Base-by-base conservation (phyloP, 2,113 vertebrate species). In the Sturnira hondurensis region DNA sequence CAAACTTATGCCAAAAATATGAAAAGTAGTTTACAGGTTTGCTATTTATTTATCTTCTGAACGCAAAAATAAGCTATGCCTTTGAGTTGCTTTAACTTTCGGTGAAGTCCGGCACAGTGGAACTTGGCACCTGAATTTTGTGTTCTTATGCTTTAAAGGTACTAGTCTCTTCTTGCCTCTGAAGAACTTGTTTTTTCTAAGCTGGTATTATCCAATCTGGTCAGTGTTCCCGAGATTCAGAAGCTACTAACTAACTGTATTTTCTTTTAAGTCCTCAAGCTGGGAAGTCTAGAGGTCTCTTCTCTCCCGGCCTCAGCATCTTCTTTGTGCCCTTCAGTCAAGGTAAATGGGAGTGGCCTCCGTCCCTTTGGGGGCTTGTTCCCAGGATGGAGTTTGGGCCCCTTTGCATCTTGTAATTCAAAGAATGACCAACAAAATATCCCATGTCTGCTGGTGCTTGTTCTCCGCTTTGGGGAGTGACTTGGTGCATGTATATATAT, bases 51-150 rank as follows among this genome's bases (percentile, higher is more conserved):
- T 76, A 33, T 68, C 41, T 26, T 91, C 33, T 82, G 45, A 89
- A 76, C 80, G 33, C 87, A 52, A 87, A 89, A 91, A 68, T 68
- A 89, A 36, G 28, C 63, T 77, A 0, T 14, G 6, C 58, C 58
- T 68, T 95, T 50, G 24, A n/a, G 88, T 87, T 93, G 83, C 43
- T 31, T 80, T 68, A 81, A 82, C 71, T 38, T 19, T 58, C 7
- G 54, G 6, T 82, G 41, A 94, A 89, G 43, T 63, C 47, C 56
- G 71, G 36, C 77, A n/a, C 22, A 54, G 0, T 89, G 36, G 41
- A 95, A 67, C 56, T n/a, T 92, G 82, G 33, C 38, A 58, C 45
- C 54, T 93, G 50, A 80, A 67, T 87, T 91, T 94, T 84, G 43
- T 81, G 70, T 90, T 61, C 13, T n/a, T 93, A 14, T 7, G 41